Base-by-base conservation (phyloP, 2,797 vertebrate species). In the Tinamus major region DNA sequence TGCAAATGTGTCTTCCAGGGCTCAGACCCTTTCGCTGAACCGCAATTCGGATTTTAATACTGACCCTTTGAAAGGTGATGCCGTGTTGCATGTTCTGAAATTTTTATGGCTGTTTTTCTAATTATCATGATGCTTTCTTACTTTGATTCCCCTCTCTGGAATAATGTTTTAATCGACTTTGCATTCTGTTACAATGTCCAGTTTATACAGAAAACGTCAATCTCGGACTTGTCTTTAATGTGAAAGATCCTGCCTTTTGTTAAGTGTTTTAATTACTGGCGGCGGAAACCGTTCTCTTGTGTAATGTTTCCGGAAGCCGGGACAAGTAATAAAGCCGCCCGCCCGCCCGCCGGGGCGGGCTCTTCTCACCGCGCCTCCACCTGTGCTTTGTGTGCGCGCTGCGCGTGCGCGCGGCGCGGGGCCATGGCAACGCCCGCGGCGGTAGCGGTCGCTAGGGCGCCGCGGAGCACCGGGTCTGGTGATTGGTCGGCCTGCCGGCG, bases 261-360 rank as follows among this genome's bases (percentile, higher is more conserved):
- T 95, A 97, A 96, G 95, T 97, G 96, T 97, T 93, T 97, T 97
- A 94, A 91, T 96, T 92, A 96, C 86, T 65, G 82, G 96, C 97
- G 96, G 92, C 92, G 93, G 89, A 94, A 55, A 97, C 97, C 97
- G 95, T 56, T 98, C 97, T 98, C 97, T 98, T 98, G 98, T 97
- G 97, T 98, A 98, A 97, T 70, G 96, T 97, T 97, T 96, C 94
- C 9, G 93, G 92, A 96, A 94, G 94, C 97, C 96, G 91, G 96
- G 87, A 94, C 97, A 96, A 98, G 98, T 98, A 98, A 98, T 98
- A 98, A 98, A 98, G 97, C 74, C 85, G n/a, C n/a, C n/a, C 97
- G 96, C 92, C 95, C 91, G 96, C 96, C 94, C 48, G 48, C 23
- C 48, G 23, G 23, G 24, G 23, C 48, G 48, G 48, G 48, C 6